Evolutionary conservation across 2,888 invertebrate genomes (phyloP), one percentile per base, ranked within the genome.

Genomic region (Rhingia rostrata): DNA sequence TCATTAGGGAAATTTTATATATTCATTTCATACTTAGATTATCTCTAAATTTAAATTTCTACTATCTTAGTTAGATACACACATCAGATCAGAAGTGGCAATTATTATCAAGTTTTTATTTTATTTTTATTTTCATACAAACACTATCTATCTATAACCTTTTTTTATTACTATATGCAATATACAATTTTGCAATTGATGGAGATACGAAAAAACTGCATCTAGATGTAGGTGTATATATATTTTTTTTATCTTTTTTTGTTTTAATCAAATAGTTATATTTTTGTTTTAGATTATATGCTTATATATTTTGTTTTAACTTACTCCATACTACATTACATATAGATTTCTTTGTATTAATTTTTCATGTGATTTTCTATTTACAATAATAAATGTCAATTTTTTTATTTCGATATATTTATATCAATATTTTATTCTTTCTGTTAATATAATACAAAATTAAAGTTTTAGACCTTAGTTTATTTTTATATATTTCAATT

Each of bases 31-130:
- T 22, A 63, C 22, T 58, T 60, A 33, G 3, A n/a, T 39, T 54
- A 63, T 3, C 43, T 22, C 22, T 33, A 22, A 32, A 56, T 41
- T 69, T 35, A 39, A 58, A 5, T 14, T 66, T 56, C 60, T 51
- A 56, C 70, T 77, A 60, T 35, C 30, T 73, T 67, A 69, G 79
- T 69, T 74, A 78, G 66, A 78, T 22, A 22, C 78, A 63, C 78
- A 43, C 41, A 51, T 63, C 41, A 41, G 53, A 74, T 74, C 30
- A 35, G 39, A 74, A 80, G 77, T 82, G 70, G 77, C 70, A 64
- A 69, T 70, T 77, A 70, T 77, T 70, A 77, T 77, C 70, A 2
- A 60, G 60, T 54, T 67, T 12, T 35, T 22, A 10, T 41, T 10
- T 41, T 41, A n/a, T 47, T 49, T 41, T n/a, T 5, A 5, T 41